A percentile compares a stretch with the other conserved stretches of the same genome.
Conservation (phyloP, 2,888 invertebrate species). For the Brachypalpus laphriformis region DNA sequence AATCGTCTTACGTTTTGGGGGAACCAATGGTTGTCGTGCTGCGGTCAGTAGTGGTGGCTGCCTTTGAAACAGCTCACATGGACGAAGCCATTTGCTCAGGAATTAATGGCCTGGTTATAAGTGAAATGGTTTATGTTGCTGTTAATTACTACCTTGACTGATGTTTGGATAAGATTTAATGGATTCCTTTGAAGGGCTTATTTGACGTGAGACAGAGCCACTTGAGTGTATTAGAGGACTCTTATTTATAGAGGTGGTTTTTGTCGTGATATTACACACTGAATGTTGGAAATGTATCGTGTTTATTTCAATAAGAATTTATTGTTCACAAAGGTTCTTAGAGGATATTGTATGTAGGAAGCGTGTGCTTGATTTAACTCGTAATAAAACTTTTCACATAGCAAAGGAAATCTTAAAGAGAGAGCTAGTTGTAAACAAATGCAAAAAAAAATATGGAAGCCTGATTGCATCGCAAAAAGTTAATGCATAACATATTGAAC, state of each 20-base stretch:
- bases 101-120: slow-evolving; percentile 57
- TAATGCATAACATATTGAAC: too few relatives aligned
- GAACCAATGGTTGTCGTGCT: background rate
- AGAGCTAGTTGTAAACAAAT: too few relatives aligned
- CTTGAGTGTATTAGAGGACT: slow-evolving; percentile 21
- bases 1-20: slow-evolving; percentile 16
- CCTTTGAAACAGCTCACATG: slow-evolving; percentile 21
- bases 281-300: slow-evolving; percentile 7
- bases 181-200: slow-evolving; percentile 41
- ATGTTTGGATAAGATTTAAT: slow-evolving; percentile 62
- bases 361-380: too few relatives aligned
- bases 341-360: too few relatives aligned
- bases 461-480: too few relatives aligned
- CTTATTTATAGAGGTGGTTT: slow-evolving; percentile 3
- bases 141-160: slow-evolving; percentile 64
- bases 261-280: slow-evolving; percentile 20
- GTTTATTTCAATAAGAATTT: slow-evolving; percentile 9
- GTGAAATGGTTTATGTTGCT: slow-evolving; percentile 60
- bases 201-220: slow-evolving; percentile 29
- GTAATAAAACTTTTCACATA: too few relatives aligned
- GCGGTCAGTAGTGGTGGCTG: slow-evolving; percentile 11
- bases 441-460: too few relatives aligned
- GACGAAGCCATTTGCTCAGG: slow-evolving; percentile 39
- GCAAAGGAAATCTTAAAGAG: too few relatives aligned
- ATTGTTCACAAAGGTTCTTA: too few relatives aligned